Percentiles rank a stretch among this genome's conserved stretches.
Conservation (phyloP, 2,888 invertebrate genomes). For the Phengaris arion region DNA sequence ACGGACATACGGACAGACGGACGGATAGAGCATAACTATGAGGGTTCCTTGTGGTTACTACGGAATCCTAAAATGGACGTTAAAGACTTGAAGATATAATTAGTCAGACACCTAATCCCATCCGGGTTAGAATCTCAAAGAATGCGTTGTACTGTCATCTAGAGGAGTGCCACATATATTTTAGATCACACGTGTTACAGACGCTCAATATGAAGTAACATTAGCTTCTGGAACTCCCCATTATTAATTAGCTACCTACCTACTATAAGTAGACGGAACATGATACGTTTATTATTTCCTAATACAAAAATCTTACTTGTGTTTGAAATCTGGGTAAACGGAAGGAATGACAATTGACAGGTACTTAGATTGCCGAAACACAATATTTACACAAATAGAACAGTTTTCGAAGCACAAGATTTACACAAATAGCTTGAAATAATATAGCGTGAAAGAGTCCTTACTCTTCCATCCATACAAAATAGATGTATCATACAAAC, state of each 20-base stretch:
- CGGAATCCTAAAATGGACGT: no score
- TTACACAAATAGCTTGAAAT: no score
- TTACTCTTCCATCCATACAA: no score
- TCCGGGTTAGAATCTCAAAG: neutral
- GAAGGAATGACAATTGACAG: no score
- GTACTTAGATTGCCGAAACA: no score
- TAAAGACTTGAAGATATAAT: neutral
- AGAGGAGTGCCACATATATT: neutral
- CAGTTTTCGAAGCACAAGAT: no score
- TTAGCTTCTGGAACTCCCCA: conserved; percentile 2
- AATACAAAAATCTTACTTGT: neutral
- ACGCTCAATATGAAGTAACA: conserved; percentile 11
- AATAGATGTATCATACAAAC: no score
- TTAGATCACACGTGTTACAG: neutral
- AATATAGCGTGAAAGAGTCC: no score
- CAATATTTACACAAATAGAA: no score
- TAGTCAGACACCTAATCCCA: neutral
- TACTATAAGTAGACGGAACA: neutral
- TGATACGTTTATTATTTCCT: neutral
- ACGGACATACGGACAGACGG: no score
- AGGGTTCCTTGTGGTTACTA: no score
- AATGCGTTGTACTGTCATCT: conserved; percentile 3
- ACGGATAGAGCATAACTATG: no score
- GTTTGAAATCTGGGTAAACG: neutral
- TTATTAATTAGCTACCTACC: neutral